A percentile compares a stretch with the other conserved stretches of the same genome.
Evolutionary conservation across 35 echinoderm and acorn worm species (phyloP).

Genomic region (Chiridota heheva): DNA sequence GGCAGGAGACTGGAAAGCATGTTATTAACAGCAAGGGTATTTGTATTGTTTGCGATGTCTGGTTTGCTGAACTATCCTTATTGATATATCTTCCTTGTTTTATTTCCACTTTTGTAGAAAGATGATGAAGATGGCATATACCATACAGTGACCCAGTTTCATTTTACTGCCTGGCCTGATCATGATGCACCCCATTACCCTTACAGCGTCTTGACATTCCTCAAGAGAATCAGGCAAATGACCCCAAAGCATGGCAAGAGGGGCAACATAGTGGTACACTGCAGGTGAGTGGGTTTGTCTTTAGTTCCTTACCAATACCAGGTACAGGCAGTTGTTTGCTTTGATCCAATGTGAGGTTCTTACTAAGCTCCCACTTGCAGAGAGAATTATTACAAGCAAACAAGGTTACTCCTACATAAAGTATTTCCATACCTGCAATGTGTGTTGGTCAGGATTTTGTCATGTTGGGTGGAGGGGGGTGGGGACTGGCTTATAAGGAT

Average conservation of each 20-base stretch:
- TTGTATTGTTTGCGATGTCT: too few relatives aligned
- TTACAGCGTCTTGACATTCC: constrained; percentile 65
- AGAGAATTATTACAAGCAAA: neutral
- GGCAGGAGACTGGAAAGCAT: neutral
- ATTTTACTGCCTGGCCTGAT: constrained; percentile 90
- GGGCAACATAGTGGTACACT: constrained; percentile 80
- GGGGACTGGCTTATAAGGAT: too few relatives aligned
- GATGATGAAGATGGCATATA: constrained; percentile 45
- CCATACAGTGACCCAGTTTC: constrained; percentile 74
- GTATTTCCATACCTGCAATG: neutral
- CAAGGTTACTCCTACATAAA: neutral
- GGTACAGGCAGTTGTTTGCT: neutral
- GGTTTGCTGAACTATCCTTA: neutral
- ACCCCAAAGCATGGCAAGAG: constrained; percentile 31
- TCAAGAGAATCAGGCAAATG: constrained; percentile 82
- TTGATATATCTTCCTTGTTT: neutral
- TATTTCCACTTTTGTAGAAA: neutral
- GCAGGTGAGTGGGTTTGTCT: constrained; percentile 57
- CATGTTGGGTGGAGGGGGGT: too few relatives aligned
- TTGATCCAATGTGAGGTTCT: neutral
- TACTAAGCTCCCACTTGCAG: neutral
- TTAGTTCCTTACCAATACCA: too few relatives aligned
- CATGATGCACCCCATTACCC: constrained; percentile 83
- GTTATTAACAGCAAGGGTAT: neutral
- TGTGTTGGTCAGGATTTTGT: neutral